Evolutionary conservation across 2,113 vertebrate species (phyloP).

Genomic region (Propithecus coquereli): DNA sequence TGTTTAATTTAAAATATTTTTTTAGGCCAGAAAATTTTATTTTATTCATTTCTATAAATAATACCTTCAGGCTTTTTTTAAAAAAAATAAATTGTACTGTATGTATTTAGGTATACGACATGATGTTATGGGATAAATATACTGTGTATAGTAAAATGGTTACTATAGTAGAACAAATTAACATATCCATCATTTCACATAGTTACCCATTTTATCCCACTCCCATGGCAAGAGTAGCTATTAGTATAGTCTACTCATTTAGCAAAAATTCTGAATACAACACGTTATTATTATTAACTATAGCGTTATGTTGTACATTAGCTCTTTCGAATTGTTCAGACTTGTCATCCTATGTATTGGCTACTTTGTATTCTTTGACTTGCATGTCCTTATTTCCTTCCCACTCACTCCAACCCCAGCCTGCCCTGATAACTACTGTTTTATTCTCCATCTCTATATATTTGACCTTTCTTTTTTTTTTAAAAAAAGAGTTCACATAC

Average conservation of each 20-base stretch:
- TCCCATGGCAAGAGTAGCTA: neutral
- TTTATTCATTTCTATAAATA: neutral
- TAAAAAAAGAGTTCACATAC: neutral
- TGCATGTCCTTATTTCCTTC: neutral
- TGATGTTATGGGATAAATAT: neutral
- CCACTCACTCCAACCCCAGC: neutral
- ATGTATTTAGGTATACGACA: neutral
- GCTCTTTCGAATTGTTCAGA: neutral
- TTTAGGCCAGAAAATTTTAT: neutral
- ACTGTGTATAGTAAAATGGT: neutral
- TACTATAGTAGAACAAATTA: neutral
- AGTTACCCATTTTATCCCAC: neutral
- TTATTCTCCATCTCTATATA: neutral
- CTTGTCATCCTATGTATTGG: neutral
- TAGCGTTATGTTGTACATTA: neutral
- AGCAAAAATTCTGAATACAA: neutral
- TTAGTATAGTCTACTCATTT: neutral
- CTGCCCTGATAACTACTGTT: neutral
- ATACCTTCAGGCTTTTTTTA: neutral
- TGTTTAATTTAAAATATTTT: too few species aligned
- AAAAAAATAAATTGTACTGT: neutral
- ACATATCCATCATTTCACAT: neutral
- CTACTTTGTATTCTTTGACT: neutral
- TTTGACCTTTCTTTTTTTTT: neutral
- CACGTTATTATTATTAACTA: neutral